A percentile compares a stretch with the other conserved stretches of the same genome.
Conservation (phyloP, 2,113 vertebrate species). For the Paratilapia polleni region DNA sequence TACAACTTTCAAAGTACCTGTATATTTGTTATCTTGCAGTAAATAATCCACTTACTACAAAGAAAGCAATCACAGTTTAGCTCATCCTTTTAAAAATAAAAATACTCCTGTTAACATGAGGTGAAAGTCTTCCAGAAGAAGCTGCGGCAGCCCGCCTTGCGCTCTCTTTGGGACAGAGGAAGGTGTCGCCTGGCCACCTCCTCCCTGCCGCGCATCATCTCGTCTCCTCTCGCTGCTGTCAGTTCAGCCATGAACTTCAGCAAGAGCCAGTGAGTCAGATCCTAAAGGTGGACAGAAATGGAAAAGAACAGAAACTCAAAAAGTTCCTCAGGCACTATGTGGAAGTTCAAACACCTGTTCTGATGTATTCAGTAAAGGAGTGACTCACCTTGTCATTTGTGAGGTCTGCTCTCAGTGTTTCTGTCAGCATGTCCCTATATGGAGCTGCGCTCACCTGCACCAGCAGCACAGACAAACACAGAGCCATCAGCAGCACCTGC, state of each 20-base stretch:
- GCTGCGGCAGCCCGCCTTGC: conserved; percentile 83
- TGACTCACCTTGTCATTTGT: conserved; percentile 65
- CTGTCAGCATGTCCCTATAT: conserved; percentile 47
- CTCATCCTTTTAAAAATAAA: not conserved
- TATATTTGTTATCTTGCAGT: not conserved
- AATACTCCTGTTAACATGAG: conserved; percentile 71
- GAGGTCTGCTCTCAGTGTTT: conserved; percentile 53
- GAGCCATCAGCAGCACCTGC: conserved; percentile 59
- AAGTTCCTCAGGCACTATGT: not conserved
- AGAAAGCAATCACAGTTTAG: not conserved
- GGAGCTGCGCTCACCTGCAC: conserved; percentile 52
- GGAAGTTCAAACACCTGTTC: not conserved
- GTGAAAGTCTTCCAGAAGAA: conserved; percentile 88
- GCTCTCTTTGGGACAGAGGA: conserved; percentile 71
- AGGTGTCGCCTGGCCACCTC: conserved; percentile 70
- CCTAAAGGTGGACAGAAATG: conserved; percentile 51
- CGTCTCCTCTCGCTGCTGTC: conserved; percentile 23
- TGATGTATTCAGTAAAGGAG: not conserved
- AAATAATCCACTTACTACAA: conserved; percentile 1
- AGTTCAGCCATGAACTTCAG: conserved; percentile 69
- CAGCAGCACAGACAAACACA: conserved; percentile 61
- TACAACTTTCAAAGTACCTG: not conserved
- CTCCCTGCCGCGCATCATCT: conserved; percentile 31
- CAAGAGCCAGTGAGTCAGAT: conserved; percentile 58
- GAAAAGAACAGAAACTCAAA: no score